Conservation (phyloP, 2,113 vertebrate genomes). For the Brienomyrus longianalis region DNA sequence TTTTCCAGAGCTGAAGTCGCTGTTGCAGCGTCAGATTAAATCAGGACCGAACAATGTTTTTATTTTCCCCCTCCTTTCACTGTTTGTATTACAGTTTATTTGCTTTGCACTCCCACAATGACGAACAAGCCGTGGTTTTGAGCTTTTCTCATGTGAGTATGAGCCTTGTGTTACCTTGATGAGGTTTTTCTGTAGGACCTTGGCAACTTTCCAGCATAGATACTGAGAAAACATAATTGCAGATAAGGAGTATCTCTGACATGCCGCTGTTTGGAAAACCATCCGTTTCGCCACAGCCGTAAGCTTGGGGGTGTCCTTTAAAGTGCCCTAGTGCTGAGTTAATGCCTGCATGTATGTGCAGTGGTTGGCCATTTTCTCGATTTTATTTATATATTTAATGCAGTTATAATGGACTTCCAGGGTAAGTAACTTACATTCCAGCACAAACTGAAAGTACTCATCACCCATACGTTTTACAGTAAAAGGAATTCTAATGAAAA, state of each 20-base stretch:
- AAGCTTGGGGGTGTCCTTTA: not conserved
- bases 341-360: not conserved
- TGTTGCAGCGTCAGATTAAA: not conserved
- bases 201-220: slow-evolving; percentile 50
- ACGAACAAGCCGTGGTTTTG: slow-evolving; percentile 20
- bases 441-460: not conserved
- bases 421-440: not conserved
- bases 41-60: not conserved
- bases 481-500: not conserved
- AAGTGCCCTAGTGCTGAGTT: not conserved
- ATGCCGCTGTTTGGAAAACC: slow-evolving; percentile 24
- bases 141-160: slow-evolving; percentile 18
- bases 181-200: slow-evolving; percentile 44
- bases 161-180: slow-evolving; percentile 43
- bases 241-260: slow-evolving; percentile 49
- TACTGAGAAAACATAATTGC: slow-evolving; percentile 50
- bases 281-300: slow-evolving; percentile 32
- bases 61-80: not conserved
- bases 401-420: not conserved
- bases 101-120: not conserved
- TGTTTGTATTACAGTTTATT: not conserved
- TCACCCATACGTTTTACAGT: not conserved
- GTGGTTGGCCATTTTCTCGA: not conserved
- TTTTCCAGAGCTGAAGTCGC: not conserved
- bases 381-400: not conserved